These are phyloP conservation scores for Palythoa heliodiscus DNA, from an alignment of 92 coral and sea anemone genomes.

Conservation along the genomic window DNA sequence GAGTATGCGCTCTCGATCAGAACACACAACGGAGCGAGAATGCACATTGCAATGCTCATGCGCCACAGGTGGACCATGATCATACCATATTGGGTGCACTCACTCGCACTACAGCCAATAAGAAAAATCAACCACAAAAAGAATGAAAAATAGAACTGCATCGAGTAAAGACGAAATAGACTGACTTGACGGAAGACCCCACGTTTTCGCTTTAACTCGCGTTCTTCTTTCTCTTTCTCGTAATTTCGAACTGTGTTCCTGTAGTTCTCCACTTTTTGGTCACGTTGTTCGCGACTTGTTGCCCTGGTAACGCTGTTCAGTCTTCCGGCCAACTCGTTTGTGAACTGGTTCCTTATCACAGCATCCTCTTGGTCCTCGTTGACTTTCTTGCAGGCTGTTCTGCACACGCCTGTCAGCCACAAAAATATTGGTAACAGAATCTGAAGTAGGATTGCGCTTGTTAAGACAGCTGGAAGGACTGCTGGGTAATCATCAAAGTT, in stretches of 20 bases:
- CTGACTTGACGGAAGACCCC: conserved; percentile 68
- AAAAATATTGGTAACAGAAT: conserved; percentile 53
- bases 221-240: conserved; percentile 50
- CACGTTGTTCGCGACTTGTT: conserved; percentile 62
- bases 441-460: conserved; percentile 56
- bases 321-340: conserved; percentile 49
- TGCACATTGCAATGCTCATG: conserved; percentile 63
- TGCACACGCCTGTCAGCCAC: conserved; percentile 54
- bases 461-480: conserved; percentile 59
- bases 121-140: conserved; percentile 65
- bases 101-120: conserved; percentile 58
- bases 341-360: conserved; percentile 49
- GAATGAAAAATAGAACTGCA: conserved; percentile 70
- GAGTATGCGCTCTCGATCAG: conserved; percentile 67
- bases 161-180: conserved; percentile 58
- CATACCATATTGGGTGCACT: conserved; percentile 57
- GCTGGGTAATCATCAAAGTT: conserved; percentile 70
- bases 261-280: conserved; percentile 61
- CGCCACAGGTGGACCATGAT: conserved; percentile 53
- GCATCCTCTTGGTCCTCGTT: conserved; percentile 60
- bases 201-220: conserved; percentile 63
- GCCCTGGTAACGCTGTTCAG: conserved; percentile 68
- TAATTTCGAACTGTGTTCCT: conserved; percentile 56
- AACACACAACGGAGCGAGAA: conserved; percentile 56
- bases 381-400: conserved; percentile 43